These are phyloP conservation scores for Sula dactylatra DNA, from an alignment of 2,113 vertebrate genomes.

Conservation along the genomic window DNA sequence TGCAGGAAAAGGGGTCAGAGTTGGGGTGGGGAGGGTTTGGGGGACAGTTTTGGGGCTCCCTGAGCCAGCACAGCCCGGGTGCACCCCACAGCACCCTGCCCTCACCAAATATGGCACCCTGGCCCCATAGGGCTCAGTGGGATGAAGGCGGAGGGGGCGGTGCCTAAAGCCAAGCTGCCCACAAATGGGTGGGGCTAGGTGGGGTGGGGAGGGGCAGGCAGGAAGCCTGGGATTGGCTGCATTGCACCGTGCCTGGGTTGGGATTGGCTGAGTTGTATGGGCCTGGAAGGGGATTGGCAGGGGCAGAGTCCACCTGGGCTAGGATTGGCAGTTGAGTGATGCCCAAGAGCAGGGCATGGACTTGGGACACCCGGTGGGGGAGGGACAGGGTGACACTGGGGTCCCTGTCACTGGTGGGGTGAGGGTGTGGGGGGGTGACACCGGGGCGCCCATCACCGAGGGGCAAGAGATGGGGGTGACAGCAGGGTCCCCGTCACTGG, in stretches of 20 bases:
- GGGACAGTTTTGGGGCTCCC: background rate
- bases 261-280: background rate
- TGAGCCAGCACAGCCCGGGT: background rate
- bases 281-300: background rate
- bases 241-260: too few species aligned
- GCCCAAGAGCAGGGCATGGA: background rate
- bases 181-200: fast-evolving
- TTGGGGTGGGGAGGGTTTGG: background rate
- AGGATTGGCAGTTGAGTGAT: background rate
- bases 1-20: background rate
- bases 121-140: too few species aligned
- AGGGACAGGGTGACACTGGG: background rate
- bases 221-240: background rate
- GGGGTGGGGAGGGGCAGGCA: too few species aligned
- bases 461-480: background rate
- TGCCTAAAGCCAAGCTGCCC: background rate
- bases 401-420: background rate
- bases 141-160: background rate
- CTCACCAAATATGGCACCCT: background rate
- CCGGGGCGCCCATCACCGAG: background rate
- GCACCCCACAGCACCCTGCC: background rate
- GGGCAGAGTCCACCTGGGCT: background rate
- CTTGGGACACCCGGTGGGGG: background rate
- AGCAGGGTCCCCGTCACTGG: too few species aligned
- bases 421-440: background rate